Percentiles rank a stretch among this genome's conserved stretches.
These are phyloP conservation scores for Neolamprologus kungweensis DNA, from an alignment of 2,113 vertebrate genomes.

Conservation along the genomic window DNA sequence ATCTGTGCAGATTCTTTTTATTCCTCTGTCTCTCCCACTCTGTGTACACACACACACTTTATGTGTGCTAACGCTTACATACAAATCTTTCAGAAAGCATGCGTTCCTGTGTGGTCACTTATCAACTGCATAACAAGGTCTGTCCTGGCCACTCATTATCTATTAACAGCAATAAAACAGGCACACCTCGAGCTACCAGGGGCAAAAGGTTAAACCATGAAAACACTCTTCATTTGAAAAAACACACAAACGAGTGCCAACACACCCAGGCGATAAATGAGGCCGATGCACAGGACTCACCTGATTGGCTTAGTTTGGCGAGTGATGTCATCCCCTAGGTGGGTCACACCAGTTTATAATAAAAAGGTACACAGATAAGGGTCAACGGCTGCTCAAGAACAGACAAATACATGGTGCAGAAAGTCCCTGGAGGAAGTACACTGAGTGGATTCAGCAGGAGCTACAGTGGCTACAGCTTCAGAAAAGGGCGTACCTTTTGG, in stretches of 20 bases:
- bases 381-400: not conserved
- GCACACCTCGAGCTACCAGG: constrained; percentile 37
- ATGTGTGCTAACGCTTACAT: not conserved
- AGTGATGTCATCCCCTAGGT: constrained; percentile 34
- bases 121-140: constrained; percentile 45
- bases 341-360: not conserved
- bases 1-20: not conserved
- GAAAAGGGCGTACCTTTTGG: not conserved
- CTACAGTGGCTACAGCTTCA: not conserved
- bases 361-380: constrained; percentile 34
- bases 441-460: not conserved
- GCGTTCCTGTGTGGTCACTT: constrained; percentile 22
- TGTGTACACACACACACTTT: not conserved
- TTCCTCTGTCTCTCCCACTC: not conserved
- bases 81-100: not conserved
- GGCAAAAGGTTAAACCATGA: constrained; percentile 59
- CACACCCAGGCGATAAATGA: constrained; percentile 39
- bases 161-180: constrained; percentile 50
- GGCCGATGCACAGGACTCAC: not conserved
- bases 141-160: constrained; percentile 59
- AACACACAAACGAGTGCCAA: not conserved
- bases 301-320: constrained; percentile 47
- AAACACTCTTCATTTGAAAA: constrained; percentile 23
- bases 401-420: not conserved
- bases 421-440: not conserved